Conservation (phyloP, 2,888 invertebrate species). For the Cerastis leucographa region DNA sequence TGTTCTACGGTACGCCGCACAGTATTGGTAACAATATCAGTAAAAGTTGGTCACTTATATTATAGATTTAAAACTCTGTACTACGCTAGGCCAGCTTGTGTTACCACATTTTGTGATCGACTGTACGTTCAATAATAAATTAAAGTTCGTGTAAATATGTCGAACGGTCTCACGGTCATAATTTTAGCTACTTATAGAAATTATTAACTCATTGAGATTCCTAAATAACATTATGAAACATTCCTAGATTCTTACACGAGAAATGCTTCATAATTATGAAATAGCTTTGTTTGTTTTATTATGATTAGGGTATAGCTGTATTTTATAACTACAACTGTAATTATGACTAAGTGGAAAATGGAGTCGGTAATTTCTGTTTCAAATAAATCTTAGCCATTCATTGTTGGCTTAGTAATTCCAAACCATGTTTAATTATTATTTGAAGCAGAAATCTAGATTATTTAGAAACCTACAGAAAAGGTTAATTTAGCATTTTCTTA, state of each 20-base stretch:
- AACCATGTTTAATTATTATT: background rate
- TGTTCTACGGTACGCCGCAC: background rate
- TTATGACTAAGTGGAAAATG: slow-evolving; percentile 1
- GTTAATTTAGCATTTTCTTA: background rate
- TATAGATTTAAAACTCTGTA: background rate
- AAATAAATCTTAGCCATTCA: background rate
- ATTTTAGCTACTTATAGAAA: slow-evolving; percentile 28
- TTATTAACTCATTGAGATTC: slow-evolving; percentile 56
- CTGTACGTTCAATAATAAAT: slow-evolving; percentile 1
- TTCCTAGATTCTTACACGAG: slow-evolving; percentile 51
- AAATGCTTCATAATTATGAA: slow-evolving; percentile 55
- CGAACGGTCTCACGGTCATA: slow-evolving; percentile 28
- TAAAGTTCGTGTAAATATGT: slow-evolving; percentile 50
- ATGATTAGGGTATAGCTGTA: slow-evolving; percentile 30
- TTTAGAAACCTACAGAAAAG: background rate
- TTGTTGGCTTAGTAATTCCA: background rate
- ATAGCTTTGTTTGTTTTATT: slow-evolving; percentile 44
- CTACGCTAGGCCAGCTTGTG: background rate
- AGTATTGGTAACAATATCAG: background rate
- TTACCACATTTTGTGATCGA: background rate
- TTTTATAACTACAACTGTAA: slow-evolving; percentile 1
- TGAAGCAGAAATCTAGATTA: background rate
- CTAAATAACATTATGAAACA: slow-evolving; percentile 40
- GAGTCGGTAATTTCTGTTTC: background rate
- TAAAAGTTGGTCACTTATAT: background rate